Evolutionary conservation across 2,888 invertebrate species (phyloP), one percentile per base, ranked within the genome.

Genomic region (Dynastes maya): DNA sequence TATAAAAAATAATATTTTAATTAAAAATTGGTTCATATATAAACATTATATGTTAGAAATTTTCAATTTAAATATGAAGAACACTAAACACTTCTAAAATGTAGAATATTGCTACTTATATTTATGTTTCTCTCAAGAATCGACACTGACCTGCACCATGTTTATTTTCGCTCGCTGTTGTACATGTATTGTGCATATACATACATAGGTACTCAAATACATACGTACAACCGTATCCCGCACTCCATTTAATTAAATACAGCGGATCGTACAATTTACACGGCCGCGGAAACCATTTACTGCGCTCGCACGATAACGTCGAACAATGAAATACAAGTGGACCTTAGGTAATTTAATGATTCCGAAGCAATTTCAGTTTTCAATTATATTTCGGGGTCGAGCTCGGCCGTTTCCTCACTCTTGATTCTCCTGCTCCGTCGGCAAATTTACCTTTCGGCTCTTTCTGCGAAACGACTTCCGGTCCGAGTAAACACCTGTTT

Each of bases 301-400:
- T 29, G 13, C 22, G 37, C 27, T 13, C 27, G 68, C 29, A 51
- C n/a, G 51, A 68, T 68, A 68, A 68, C 68, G 51, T 68, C 13
- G 68, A 49, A 68, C 51, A 27, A 16, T 68, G 13, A 68, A 68
- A 68, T 68, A 68, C 68, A 68, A 63, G 61, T 61, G 45, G 63
- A 40, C 72, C 49, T 61, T 74, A 49, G 45, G 9, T 74, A 74
- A 74, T 74, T 61, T 61, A 74, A 74, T 27, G 72, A 61, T 74
- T 45, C 61, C 32, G 49, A 74, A 13, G 61, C 40, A 67, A 68
- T 68, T 74, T 74, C 72, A 74, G 49, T 29, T 74, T 45, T 37
- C 72, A 74, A 61, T 74, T 74, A 61, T 74, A 45, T 27, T 68
- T 22, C 63, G 27, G 63, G 29, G 2, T 29, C 32, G 29, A 29